A percentile compares a stretch with the other conserved stretches of the same genome.
These are phyloP conservation scores for Tricholaema leucomelas DNA, from an alignment of 2,113 vertebrate species.

Conservation along the genomic window DNA sequence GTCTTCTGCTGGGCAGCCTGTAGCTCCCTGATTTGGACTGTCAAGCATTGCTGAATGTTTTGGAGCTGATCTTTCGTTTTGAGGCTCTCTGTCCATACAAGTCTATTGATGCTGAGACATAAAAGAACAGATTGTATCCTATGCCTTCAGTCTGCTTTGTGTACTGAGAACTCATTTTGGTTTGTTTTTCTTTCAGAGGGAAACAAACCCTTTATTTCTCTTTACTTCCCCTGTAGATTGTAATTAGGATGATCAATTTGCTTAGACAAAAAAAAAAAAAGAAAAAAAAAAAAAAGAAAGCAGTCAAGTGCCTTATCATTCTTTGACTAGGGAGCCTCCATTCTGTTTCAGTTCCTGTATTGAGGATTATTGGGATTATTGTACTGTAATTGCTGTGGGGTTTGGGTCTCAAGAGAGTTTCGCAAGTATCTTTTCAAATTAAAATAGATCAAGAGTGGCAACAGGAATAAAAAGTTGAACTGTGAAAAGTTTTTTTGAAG, in stretches of 20 bases:
- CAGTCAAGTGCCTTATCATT: neutral
- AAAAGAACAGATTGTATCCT: neutral
- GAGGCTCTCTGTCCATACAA: neutral
- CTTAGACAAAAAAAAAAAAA: neutral
- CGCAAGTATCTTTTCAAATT: constrained; percentile 25
- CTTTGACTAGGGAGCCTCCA: neutral
- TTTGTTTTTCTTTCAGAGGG: neutral
- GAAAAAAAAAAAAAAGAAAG: neutral
- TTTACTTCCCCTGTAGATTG: neutral
- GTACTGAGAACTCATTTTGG: neutral
- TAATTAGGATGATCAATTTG: neutral
- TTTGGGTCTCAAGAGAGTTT: constrained; percentile 3
- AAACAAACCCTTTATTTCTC: neutral
- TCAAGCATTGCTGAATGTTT: neutral
- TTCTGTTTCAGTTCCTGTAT: constrained; percentile 9
- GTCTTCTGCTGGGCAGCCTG: neutral
- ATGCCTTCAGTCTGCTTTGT: neutral
- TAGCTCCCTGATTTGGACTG: neutral
- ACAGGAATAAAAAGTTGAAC: neutral
- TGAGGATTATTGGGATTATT: neutral
- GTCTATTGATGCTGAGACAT: neutral
- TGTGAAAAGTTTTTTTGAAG: neutral
- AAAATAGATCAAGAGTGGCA: constrained; percentile 1
- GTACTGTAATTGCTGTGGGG: neutral
- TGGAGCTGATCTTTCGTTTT: neutral